Conservation (phyloP, 2,113 vertebrate species). For the Hydrolagus affinis region DNA sequence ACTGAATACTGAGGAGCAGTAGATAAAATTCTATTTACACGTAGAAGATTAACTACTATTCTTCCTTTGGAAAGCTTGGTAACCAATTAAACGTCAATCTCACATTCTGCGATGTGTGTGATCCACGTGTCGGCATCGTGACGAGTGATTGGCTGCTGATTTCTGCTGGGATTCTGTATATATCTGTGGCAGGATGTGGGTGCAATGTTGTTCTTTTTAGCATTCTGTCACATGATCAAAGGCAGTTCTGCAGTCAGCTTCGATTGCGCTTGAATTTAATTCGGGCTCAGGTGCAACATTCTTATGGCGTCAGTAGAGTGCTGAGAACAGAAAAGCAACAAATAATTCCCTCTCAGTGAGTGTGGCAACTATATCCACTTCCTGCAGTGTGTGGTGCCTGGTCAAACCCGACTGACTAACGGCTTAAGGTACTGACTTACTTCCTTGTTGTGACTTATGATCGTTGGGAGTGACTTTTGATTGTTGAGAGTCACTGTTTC, state of each 20-base stretch:
- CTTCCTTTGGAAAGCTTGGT: no score
- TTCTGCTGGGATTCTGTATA: not conserved
- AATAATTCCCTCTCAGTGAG: not conserved
- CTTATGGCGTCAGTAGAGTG: not conserved
- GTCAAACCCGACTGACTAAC: not conserved
- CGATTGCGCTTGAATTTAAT: not conserved
- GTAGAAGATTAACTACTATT: no score
- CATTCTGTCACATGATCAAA: not conserved
- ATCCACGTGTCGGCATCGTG: not conserved
- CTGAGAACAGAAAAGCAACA: not conserved
- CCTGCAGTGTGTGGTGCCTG: not conserved
- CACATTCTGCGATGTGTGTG: not conserved
- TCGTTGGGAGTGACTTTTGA: not conserved
- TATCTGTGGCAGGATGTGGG: slow-evolving; percentile 28
- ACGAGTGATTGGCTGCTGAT: not conserved
- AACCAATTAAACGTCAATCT: not conserved
- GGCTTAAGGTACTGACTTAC: not conserved
- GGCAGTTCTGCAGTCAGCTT: no score
- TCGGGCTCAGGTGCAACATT: not conserved
- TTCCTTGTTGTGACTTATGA: no score
- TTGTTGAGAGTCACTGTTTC: not conserved
- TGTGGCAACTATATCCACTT: not conserved
- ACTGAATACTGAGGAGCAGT: no score
- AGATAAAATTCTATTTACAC: no score
- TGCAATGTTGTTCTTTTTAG: slow-evolving; percentile 3